Percentiles rank a stretch among this genome's conserved stretches.
phyloP scores from a whole-genome alignment of 2,797 vertebrate genomes.

The Clamator glandarius region DNA sequence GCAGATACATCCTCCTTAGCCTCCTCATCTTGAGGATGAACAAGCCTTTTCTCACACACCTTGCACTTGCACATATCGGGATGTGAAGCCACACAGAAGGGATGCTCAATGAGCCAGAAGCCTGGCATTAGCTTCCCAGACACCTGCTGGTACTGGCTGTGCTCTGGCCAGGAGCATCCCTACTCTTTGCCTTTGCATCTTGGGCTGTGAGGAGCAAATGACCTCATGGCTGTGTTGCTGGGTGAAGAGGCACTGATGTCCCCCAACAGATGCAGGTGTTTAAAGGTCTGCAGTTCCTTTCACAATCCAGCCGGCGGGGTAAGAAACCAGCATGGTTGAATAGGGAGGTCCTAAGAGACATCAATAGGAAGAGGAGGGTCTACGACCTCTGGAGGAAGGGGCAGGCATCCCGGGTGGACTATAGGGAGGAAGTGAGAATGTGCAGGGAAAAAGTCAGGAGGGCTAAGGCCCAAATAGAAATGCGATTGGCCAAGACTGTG shows the following conservation, averaged over 20 bases:
- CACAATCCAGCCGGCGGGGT: too few species aligned
- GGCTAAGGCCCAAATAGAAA: too few species aligned
- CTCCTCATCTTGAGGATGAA: not conserved
- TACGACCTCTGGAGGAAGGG: too few species aligned
- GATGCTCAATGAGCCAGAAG: fast-evolving
- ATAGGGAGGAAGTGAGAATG: too few species aligned
- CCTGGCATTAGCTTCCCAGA: not conserved
- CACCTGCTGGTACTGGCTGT: not conserved
- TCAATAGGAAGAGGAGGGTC: too few species aligned
- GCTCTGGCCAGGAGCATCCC: not conserved
- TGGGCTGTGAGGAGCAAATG: not conserved
- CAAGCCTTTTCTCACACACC: not conserved
- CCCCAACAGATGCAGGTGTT: fast-evolving
- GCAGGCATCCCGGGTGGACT: too few species aligned
- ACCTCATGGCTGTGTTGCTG: not conserved
- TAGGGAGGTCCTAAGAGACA: too few species aligned
- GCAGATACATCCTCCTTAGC: not conserved
- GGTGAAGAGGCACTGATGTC: not conserved
- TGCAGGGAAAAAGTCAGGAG: too few species aligned
- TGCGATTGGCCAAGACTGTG: too few species aligned
- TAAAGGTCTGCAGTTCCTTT: not conserved
- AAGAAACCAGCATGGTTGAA: too few species aligned
- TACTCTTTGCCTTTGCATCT: not conserved
- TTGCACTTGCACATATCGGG: fast-evolving
- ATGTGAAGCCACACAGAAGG: not conserved